A percentile compares a stretch with the other conserved stretches of the same genome.
These are phyloP conservation scores for Zaprionus inermis DNA, from an alignment of 1,140 invertebrate species.

Conservation along the genomic window DNA sequence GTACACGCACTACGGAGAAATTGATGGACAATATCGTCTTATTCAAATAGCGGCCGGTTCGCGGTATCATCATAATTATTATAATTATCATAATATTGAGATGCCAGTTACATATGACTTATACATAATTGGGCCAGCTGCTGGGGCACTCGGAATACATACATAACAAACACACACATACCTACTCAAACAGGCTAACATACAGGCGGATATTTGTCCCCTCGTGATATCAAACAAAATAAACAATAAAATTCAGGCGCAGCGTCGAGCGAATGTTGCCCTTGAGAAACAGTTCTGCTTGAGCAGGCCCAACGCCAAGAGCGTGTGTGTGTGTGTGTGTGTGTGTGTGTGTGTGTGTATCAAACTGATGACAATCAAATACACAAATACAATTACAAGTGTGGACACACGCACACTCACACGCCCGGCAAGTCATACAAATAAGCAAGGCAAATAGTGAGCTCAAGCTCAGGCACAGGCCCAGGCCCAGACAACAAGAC, in stretches of 20 bases:
- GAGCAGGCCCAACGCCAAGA: constrained; percentile 31
- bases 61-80: constrained; percentile 27
- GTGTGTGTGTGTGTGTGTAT: constrained; percentile 49
- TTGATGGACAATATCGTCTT: constrained; percentile 23
- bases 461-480: constrained; percentile 22
- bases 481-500: constrained; percentile 63
- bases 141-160: constrained; percentile 57
- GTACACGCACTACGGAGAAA: neutral
- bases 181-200: constrained; percentile 18
- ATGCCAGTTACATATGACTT: constrained; percentile 44
- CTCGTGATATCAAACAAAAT: constrained; percentile 73
- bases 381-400: constrained; percentile 82
- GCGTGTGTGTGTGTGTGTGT: constrained; percentile 6
- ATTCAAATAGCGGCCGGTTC: constrained; percentile 22
- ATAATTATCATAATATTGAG: constrained; percentile 60
- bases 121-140: constrained; percentile 69
- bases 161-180: constrained; percentile 42
- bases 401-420: constrained; percentile 50
- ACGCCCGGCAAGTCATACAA: constrained; percentile 65
- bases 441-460: constrained; percentile 74
- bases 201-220: constrained; percentile 32
- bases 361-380: constrained; percentile 80
- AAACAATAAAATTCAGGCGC: constrained; percentile 82
- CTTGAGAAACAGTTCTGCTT: constrained; percentile 65
- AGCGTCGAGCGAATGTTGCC: constrained; percentile 69